phyloP scores from a whole-genome alignment of 2,113 vertebrate species.

The Trematomus loennbergii region DNA sequence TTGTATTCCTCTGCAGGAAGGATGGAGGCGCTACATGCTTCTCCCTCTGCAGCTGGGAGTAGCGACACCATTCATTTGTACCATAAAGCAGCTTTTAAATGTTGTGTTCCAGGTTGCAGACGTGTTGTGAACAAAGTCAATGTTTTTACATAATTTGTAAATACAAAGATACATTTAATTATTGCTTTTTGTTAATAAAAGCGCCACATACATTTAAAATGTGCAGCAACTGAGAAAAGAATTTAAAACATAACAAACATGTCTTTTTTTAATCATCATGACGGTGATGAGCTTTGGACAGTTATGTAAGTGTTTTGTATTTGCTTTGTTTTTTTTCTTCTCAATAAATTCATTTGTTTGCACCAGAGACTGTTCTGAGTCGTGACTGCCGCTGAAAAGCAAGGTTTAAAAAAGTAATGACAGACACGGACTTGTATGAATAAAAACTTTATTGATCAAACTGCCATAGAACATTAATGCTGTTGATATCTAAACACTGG shows the following conservation, averaged over 20 bases:
- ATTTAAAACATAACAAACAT: conserved; percentile 49
- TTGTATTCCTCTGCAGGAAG: conserved; percentile 35
- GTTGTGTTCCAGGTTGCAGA: conserved; percentile 79
- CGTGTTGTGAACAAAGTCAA: conserved; percentile 77
- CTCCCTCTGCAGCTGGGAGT: conserved; percentile 38
- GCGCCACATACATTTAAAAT: conserved; percentile 60
- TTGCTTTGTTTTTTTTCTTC: conserved; percentile 78
- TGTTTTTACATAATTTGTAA: conserved; percentile 86
- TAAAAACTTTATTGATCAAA: conserved; percentile 40
- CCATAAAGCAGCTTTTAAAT: conserved; percentile 75
- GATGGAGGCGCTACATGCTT: conserved; percentile 29
- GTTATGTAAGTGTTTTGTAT: conserved; percentile 83
- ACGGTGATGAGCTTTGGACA: conserved; percentile 73
- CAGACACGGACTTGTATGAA: conserved; percentile 28
- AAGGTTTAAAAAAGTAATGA: background rate
- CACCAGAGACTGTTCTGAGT: conserved; percentile 61
- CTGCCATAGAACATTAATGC: conserved; percentile 20
- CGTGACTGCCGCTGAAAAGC: conserved; percentile 25
- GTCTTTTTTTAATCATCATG: conserved; percentile 74
- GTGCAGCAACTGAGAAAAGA: conserved; percentile 58
- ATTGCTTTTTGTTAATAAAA: conserved; percentile 68
- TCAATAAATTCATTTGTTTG: conserved; percentile 84
- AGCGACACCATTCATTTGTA: conserved; percentile 66
- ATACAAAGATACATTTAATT: conserved; percentile 68
- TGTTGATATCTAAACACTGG: conserved; percentile 11